A percentile compares a stretch with the other conserved stretches of the same genome.
phyloP scores from a whole-genome alignment of 2,113 vertebrate species.

The Hymenochirus boettgeri region DNA sequence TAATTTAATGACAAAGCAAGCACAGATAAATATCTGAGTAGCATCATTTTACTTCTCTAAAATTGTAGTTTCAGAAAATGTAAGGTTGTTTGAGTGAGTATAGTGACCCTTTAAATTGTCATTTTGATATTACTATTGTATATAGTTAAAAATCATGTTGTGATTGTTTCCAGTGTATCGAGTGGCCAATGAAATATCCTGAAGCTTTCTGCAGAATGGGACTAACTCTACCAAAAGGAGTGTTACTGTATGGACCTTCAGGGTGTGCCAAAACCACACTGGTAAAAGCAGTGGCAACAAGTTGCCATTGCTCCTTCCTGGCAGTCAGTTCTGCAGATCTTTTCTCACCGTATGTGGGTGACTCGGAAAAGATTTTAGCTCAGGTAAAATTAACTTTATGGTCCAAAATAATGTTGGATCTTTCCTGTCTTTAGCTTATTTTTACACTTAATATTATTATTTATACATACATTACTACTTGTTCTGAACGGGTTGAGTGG shows the following conservation, averaged over 20 bases:
- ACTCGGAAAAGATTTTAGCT: conserved; percentile 86
- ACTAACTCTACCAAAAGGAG: conserved; percentile 73
- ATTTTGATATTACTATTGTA: neutral
- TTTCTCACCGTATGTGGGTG: conserved; percentile 86
- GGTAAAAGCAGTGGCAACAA: conserved; percentile 76
- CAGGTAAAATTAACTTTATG: conserved; percentile 78
- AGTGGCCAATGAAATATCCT: conserved; percentile 89
- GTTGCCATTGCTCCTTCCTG: conserved; percentile 78
- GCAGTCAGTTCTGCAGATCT: conserved; percentile 85
- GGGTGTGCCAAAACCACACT: conserved; percentile 92
- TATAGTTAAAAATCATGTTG: neutral
- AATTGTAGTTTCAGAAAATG: too few species aligned
- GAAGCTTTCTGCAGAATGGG: conserved; percentile 82
- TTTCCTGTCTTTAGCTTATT: too few species aligned
- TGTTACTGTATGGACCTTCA: conserved; percentile 85
- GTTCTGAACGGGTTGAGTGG: too few species aligned
- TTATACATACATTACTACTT: too few species aligned
- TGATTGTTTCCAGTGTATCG: conserved; percentile 72
- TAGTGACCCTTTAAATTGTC: too few species aligned
- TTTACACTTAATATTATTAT: too few species aligned
- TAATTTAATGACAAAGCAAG: too few species aligned
- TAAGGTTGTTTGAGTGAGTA: too few species aligned
- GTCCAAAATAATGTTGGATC: too few species aligned
- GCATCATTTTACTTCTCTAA: too few species aligned
- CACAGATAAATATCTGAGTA: too few species aligned